Evolutionary conservation across 2,888 invertebrate genomes (phyloP), one percentile per base, ranked within the genome.

Genomic region (Drosophila fulvimacula): DNA sequence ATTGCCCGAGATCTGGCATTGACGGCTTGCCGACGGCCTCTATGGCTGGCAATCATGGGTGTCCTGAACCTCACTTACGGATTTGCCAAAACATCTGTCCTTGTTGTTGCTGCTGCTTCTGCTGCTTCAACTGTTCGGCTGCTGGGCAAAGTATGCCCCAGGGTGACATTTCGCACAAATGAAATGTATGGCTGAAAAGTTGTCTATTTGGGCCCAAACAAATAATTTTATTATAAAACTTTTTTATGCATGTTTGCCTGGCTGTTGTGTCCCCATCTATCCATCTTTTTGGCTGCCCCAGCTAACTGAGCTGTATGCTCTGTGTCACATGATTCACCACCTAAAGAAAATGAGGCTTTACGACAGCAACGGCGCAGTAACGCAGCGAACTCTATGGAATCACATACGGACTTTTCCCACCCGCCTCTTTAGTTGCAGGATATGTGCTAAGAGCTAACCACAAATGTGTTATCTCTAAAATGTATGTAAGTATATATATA

Each of bases 211-310:
- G 53, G 55, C 71, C 81, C 81, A 66, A 86, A 78, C 84, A 87
- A 87, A 83, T 83, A 83, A 83, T 83, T 83, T 83, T 84, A 87
- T 87, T 83, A 83, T 78, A 80, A 84, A 83, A 83, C 73, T 83
- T 83, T 68, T 73, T 67, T 56, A 78, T 76, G 62, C 67, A 75
- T 78, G 72, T 75, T 70, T 53, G 76, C 63, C 42, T 44, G 38
- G 21, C 64, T 77, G 55, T 61, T 60, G 62, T 10, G 21, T 27
- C 57, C 48, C 39, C 52, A 3, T 10, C 36, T 3, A 36, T 46
- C 10, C 36, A 21, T 42, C 15, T 21, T 9, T 10, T n/a, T 17
- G 10, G 15, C 49, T 55, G 59, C 15, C 36, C 41, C n/a, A 27
- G 21, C 48, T 42, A 42, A 21, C 42, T n/a, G 27, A 46, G 46